Base-by-base conservation (phyloP, 64 coral and sea anemone species). In the Catalaphyllia jardinei region DNA sequence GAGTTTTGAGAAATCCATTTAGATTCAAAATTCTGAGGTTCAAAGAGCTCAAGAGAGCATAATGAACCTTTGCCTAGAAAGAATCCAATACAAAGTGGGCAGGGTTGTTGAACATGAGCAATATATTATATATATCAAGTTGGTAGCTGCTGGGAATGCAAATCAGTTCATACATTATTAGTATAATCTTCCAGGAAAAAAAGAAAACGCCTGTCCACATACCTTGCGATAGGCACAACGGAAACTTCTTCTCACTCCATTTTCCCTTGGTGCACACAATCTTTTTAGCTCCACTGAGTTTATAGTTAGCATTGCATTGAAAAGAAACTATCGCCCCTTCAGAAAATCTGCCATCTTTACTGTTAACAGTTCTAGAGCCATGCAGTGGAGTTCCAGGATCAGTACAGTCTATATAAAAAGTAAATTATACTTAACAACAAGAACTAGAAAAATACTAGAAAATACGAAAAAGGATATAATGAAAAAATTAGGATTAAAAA, bases 161-260 rank as follows among this genome's bases (percentile, higher is more conserved):
- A 46, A 46, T 46, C 42, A 46, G 6, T 46, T 69, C 65, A 9
- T 69, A 27, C n/a, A n/a, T n/a, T n/a, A 4, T 39, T 39, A 39
- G 38, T 4, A 39, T 39, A 39, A 39, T 39, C 38, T 39, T 2
- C 38, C 3, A 67, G 19, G 3, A 67, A 67, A 67, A 22, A 39
- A 4, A 39, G 0, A 25, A 24, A 25, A n/a, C n/a, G n/a, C n/a
- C n/a, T n/a, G n/a, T n/a, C n/a, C n/a, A 54, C 81, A 67, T 84
- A 84, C 81, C 38, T 65, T 27, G 31, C 2, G 81, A 51, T 11
- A 24, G 15, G 1, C 79, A 83, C 10, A 16, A 22, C 0, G 81
- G 81, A 12, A 39, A 39, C 38, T 49, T 12, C 71, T 71, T 84
- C 42, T 33, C 81, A 71, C 17, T 67, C 81, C 81, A 84, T 69